Base-by-base conservation (phyloP, 2,888 invertebrate genomes). In the Cataglyphis cursor region DNA sequence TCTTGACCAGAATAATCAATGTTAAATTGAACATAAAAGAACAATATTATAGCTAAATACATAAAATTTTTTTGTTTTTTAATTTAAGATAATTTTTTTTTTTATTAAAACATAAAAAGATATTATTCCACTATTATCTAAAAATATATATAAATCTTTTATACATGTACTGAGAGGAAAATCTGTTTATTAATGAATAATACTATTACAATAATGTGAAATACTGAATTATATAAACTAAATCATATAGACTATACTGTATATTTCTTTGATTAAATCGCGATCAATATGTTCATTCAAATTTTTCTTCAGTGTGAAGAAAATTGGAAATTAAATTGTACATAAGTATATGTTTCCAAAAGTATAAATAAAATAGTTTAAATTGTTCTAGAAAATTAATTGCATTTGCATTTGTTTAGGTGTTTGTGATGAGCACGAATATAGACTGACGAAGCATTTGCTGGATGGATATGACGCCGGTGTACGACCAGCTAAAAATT, bases 381-480 rank as follows among this genome's bases (percentile, higher is more conserved):
- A 65, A 4, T 41, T 38, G n/a, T 0, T 70, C 51, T 57, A 35
- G 10, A 8, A 57, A 72, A 57, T 38, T 72, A 18, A 38, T 57
- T 3, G 6, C 3, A 24, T 38, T 72, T 44, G 31, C 24, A 35
- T 75, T 10, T 51, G 35, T 28, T 54, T 84, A 93, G 93, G 92
- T 76, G 83, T 90, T 74, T 94, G 95, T 75, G 97, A 97, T 92
- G 97, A 97, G 93, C 96, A 97, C 90, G 97, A 97, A 94, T 97
- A 97, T 91, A 96, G 97, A 87, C 95, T 98, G 90, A 96, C 97
- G 87, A 96, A 96, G 82, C 96, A 97, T 92, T 95, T 98, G 90
- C 97, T 97, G 96, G 96, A 96, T 90, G 96, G 96, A 92, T 98
- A 98, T 95, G 97, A 98, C 93, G 96, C 97, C 10, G 97, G 97